These are phyloP conservation scores for Lamellibrachia luymesi DNA, from an alignment of 1,140 invertebrate genomes.

Conservation along the genomic window DNA sequence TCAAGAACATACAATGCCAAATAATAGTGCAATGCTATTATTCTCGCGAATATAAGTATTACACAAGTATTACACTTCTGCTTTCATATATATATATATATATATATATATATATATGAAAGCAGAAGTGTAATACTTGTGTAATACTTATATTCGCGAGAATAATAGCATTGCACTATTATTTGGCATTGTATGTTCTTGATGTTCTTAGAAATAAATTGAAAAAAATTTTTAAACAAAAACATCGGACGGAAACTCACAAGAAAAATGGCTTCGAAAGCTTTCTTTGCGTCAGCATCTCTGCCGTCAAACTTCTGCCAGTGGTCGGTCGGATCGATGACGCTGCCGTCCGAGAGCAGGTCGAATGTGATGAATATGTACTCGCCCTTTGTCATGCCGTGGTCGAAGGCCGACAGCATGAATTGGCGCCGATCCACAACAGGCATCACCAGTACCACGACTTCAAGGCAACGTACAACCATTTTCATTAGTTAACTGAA, in stretches of 20 bases:
- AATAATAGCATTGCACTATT: too few species aligned
- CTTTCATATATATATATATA: too few species aligned
- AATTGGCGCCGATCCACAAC: constrained; percentile 22
- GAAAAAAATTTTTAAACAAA: neutral
- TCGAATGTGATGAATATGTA: constrained; percentile 29
- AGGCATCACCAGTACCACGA: constrained; percentile 21
- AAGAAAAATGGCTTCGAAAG: constrained; percentile 29
- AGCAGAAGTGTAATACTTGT: too few species aligned
- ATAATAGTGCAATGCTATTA: too few species aligned
- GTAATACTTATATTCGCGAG: too few species aligned
- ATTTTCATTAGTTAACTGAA: too few species aligned
- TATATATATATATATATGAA: too few species aligned
- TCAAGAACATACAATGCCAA: neutral
- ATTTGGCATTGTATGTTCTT: neutral
- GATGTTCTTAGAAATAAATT: neutral
- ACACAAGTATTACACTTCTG: too few species aligned
- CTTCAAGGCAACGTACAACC: neutral
- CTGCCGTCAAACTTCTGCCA: constrained; percentile 23
- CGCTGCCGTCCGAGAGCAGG: constrained; percentile 26
- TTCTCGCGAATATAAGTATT: too few species aligned
- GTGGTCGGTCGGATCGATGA: constrained; percentile 15
- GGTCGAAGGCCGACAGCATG: constrained; percentile 23
- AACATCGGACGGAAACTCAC: constrained; percentile 7
- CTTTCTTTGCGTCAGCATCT: constrained; percentile 23
- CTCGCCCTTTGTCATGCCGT: constrained; percentile 26